A percentile compares a stretch with the other conserved stretches of the same genome.
Conservation (phyloP, 2,113 vertebrate genomes). For the Planiliza haematocheilus region DNA sequence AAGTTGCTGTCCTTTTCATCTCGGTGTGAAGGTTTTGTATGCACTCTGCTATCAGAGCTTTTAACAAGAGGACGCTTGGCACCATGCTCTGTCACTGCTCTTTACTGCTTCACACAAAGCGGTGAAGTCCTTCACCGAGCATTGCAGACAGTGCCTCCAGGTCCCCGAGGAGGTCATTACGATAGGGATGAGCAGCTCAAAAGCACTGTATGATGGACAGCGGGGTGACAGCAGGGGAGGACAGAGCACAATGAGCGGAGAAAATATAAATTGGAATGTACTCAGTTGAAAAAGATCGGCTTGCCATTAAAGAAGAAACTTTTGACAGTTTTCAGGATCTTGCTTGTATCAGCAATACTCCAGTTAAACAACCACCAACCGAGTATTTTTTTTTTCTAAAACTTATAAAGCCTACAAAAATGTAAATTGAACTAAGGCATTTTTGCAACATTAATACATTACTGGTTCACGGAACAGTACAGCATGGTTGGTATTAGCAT, state of each 20-base stretch:
- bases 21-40: slow-evolving; percentile 48
- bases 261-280: slow-evolving; percentile 71
- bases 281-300: slow-evolving; percentile 65
- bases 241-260: slow-evolving; percentile 54
- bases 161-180: slow-evolving; percentile 85
- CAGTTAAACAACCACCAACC: slow-evolving; percentile 31
- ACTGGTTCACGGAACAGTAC: too few relatives aligned
- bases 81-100: slow-evolving; percentile 58
- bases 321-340: slow-evolving; percentile 59
- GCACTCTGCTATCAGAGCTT: slow-evolving; percentile 51
- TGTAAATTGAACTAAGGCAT: too few relatives aligned
- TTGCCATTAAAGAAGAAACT: slow-evolving; percentile 52
- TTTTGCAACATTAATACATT: too few relatives aligned
- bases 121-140: slow-evolving; percentile 67
- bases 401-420: background rate
- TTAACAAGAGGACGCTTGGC: slow-evolving; percentile 65
- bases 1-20: slow-evolving; percentile 69
- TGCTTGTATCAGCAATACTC: slow-evolving; percentile 47
- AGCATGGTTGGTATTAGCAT: too few relatives aligned
- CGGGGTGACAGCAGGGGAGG: slow-evolving; percentile 69
- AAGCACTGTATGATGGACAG: slow-evolving; percentile 68
- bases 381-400: background rate
- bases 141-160: slow-evolving; percentile 66
- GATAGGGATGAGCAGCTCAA: slow-evolving; percentile 71
- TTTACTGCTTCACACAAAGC: slow-evolving; percentile 72